Evolutionary conservation across 2,888 invertebrate genomes (phyloP), one percentile per base, ranked within the genome.

Genomic region (Pseudoips prasinana): DNA sequence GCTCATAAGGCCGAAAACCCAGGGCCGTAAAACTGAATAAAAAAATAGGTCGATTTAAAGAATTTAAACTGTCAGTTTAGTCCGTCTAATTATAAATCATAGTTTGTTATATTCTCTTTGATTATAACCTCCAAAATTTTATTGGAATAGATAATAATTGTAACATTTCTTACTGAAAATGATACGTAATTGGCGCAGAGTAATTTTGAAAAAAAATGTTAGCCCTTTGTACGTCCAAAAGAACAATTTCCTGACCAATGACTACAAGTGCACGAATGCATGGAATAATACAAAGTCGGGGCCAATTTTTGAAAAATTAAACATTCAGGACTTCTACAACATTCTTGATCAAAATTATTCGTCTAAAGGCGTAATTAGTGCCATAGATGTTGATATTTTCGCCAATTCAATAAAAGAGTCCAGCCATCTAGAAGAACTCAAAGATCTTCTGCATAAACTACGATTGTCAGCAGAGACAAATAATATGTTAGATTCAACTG

Each of bases 321-420:
- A 93, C 57, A 46, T 91, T 33, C 92, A 91, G 43, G 92, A 93
- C 56, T 90, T 96, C 46, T 95, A 93, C 66, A 82, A 91, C 58
- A 91, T 93, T 39, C 59, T 96, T 23, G 94, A 95, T 37, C 91
- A 92, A 55, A 92, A 91, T 48, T 93, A 91, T 63, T 83, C 91
- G 25, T 89, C 86, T 22, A 89, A 89, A 35, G 91, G 91, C 8
- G 90, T 90, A 50, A 90, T 94, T 8, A 94, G 92, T 73, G 92
- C 95, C 1, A 90, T 96, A 11, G 97, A 97, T 74, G 90, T 97
- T 5, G 96, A 97, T 67, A 89, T 97, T 55, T 95, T 94, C 73
- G 92, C 92, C 0, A 95, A 96, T 78, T 90, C 90, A 10, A 66
- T 94, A 3, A 85, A 77, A 23, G 90, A 91, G 31, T 70, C 86